phyloP scores from a whole-genome alignment of 2,888 invertebrate species.

The Andrena dorsata region DNA sequence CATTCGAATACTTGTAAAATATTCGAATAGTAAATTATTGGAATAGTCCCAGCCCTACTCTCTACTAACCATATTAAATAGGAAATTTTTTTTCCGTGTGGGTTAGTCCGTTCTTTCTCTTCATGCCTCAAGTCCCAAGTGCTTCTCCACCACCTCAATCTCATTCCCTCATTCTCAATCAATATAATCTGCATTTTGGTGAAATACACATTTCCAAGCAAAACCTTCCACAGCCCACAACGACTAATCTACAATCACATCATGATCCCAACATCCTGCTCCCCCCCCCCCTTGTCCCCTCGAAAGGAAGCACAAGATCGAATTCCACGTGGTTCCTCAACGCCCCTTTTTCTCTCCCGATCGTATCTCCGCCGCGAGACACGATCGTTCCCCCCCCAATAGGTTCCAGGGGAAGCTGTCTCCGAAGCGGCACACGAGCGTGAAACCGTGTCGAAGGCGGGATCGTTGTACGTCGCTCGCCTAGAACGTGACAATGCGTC shows the following conservation, averaged over 20 bases:
- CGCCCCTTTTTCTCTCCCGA: too few species aligned
- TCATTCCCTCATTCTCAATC: neutral
- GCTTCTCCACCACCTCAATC: neutral
- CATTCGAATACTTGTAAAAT: too few species aligned
- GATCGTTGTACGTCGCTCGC: constrained; percentile 35
- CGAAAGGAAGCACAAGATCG: neutral
- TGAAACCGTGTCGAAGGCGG: constrained; percentile 37
- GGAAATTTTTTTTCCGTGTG: too few species aligned
- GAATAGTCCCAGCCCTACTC: too few species aligned
- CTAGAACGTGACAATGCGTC: constrained; percentile 52
- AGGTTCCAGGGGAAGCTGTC: neutral
- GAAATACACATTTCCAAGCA: neutral
- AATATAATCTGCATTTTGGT: neutral
- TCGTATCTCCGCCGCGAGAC: neutral
- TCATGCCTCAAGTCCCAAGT: too few species aligned
- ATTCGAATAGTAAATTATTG: too few species aligned
- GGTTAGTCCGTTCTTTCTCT: too few species aligned
- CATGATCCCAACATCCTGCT: neutral
- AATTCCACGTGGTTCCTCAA: too few species aligned
- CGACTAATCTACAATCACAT: neutral
- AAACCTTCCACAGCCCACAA: neutral
- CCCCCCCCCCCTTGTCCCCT: neutral
- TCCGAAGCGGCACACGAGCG: neutral
- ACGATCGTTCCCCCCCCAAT: neutral
- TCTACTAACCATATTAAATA: too few species aligned